These are phyloP conservation scores for Lerista edwardsae DNA, from an alignment of 2,797 vertebrate species.

Conservation along the genomic window DNA sequence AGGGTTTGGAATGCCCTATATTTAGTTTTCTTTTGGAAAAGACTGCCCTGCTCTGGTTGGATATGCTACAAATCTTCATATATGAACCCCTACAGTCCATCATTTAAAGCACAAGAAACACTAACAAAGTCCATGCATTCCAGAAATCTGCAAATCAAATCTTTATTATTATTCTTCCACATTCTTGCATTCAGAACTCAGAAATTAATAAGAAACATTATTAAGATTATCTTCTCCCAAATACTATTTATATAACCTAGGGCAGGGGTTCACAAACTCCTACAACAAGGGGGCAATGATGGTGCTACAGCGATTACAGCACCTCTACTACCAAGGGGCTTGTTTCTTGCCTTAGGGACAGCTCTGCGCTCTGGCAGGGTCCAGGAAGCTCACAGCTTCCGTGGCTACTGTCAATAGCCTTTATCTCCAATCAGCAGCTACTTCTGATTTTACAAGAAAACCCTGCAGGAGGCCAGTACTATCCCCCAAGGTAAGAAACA, in stretches of 20 bases:
- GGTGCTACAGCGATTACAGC: too few relatives aligned
- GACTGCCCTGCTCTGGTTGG: not conserved
- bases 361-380: too few relatives aligned
- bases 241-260: constrained; percentile 27
- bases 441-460: too few relatives aligned
- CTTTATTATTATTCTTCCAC: not conserved
- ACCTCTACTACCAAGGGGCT: too few relatives aligned
- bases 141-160: not conserved
- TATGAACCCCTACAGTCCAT: constrained; percentile 20
- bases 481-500: too few relatives aligned
- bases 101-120: not conserved
- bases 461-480: too few relatives aligned
- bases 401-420: too few relatives aligned
- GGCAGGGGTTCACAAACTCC: too few relatives aligned
- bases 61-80: not conserved
- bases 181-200: not conserved
- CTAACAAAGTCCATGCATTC: not conserved
- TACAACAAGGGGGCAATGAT: too few relatives aligned
- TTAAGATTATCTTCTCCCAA: not conserved
- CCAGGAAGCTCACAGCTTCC: too few relatives aligned
- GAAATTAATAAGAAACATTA: not conserved
- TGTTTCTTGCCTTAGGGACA: too few relatives aligned
- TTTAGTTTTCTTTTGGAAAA: not conserved
- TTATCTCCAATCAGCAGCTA: too few relatives aligned
- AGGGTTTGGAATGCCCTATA: not conserved